These are phyloP conservation scores for Thera britannica DNA, from an alignment of 2,888 invertebrate species.

Conservation along the genomic window DNA sequence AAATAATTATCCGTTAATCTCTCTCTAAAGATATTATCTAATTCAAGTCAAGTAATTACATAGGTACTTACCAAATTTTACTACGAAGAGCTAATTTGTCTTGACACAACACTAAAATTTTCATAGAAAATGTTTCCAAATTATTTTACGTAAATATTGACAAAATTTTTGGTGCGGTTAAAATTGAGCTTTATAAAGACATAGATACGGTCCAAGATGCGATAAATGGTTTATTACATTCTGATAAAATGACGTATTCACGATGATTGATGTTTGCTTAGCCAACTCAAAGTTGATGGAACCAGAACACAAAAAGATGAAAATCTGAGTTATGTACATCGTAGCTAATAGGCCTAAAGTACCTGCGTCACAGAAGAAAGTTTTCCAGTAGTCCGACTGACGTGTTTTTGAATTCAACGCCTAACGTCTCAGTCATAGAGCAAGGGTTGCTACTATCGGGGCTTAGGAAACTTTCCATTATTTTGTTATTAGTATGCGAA, in stretches of 20 bases:
- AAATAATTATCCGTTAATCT: too few relatives aligned
- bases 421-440: too few relatives aligned
- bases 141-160: conserved; percentile 13
- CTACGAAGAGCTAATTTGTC: conserved; percentile 14
- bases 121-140: conserved; percentile 18
- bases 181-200: conserved; percentile 1
- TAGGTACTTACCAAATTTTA: neutral
- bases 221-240: neutral
- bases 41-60: neutral
- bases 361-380: too few relatives aligned
- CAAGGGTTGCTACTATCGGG: too few relatives aligned
- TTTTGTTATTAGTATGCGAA: too few relatives aligned
- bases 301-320: conserved; percentile 1
- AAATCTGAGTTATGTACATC: neutral
- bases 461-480: too few relatives aligned
- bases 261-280: conserved; percentile 24
- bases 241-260: conserved; percentile 7
- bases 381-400: too few relatives aligned
- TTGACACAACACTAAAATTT: conserved; percentile 12
- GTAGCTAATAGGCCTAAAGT: conserved; percentile 3
- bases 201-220: neutral
- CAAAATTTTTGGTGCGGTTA: neutral
- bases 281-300: neutral
- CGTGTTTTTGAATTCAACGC: too few relatives aligned
- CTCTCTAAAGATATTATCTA: neutral